Evolutionary conservation across 2,888 invertebrate species (phyloP).

Genomic region (Fragum whitleyi): DNA sequence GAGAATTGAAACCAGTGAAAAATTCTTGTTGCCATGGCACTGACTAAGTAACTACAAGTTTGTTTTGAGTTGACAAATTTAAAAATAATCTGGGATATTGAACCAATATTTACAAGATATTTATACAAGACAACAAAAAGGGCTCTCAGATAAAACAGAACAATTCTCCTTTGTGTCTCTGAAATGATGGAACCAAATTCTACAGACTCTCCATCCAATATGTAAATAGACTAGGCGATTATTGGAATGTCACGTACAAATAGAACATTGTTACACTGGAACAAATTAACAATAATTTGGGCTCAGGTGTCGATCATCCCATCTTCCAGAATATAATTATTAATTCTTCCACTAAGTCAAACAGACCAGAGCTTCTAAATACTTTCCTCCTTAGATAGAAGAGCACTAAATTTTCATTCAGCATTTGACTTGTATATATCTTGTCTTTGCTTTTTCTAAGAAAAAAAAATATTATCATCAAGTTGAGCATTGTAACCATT

Average conservation of each 20-base stretch:
- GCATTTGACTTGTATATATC: background rate
- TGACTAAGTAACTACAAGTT: no score
- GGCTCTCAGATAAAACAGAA: no score
- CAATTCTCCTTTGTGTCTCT: no score
- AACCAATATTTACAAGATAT: no score
- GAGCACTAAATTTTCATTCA: no score
- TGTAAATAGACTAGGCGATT: slow-evolving; percentile 11
- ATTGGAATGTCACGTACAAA: slow-evolving; percentile 27
- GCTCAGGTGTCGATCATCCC: slow-evolving; percentile 26
- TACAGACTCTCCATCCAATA: no score
- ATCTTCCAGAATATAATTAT: slow-evolving; percentile 27
- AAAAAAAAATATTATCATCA: background rate
- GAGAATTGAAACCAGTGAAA: no score
- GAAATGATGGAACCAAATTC: no score
- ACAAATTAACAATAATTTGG: slow-evolving; percentile 33
- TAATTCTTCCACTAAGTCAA: slow-evolving; percentile 21
- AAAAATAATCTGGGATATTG: no score
- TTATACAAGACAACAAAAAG: no score
- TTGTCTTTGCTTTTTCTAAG: background rate
- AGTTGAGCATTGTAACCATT: background rate
- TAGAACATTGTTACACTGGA: slow-evolving; percentile 19
- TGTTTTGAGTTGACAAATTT: no score
- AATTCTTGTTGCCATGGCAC: no score
- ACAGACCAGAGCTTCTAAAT: slow-evolving; percentile 1
- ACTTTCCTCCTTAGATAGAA: background rate